Evolutionary conservation across 2,113 vertebrate species (phyloP).

Genomic region (Ochotona princeps): DNA sequence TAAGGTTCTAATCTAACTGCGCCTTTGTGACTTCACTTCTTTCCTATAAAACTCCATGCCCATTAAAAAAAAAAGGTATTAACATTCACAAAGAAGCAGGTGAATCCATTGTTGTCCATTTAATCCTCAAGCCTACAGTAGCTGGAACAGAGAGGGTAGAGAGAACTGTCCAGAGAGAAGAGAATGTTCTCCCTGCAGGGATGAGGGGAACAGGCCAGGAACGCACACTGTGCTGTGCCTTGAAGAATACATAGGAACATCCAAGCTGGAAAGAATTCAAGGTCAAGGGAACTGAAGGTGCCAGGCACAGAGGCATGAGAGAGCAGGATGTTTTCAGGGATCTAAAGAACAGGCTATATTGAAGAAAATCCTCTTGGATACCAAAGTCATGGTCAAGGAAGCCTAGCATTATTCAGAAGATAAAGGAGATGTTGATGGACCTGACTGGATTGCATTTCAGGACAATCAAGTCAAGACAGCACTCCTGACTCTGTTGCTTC

Average conservation of each 20-base stretch:
- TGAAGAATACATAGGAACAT: neutral
- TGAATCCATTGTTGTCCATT: neutral
- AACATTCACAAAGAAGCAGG: neutral
- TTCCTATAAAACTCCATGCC: neutral
- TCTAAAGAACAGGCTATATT: neutral
- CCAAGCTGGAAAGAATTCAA: neutral
- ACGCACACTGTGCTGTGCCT: neutral
- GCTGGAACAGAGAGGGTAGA: neutral
- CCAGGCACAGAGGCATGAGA: neutral
- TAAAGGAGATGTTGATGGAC: neutral
- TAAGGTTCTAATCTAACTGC: neutral
- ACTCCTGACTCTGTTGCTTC: neutral
- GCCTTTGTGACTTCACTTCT: neutral
- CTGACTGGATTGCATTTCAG: neutral
- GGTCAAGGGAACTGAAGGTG: neutral
- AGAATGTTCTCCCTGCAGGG: neutral
- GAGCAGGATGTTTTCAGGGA: neutral
- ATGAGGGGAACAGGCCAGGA: neutral
- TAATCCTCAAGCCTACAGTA: conserved; percentile 35
- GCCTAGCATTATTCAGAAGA: neutral
- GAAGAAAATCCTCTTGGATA: neutral
- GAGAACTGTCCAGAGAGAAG: neutral
- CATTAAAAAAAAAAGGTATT: conserved; percentile 58
- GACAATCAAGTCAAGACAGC: neutral
- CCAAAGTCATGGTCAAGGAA: neutral